Base-by-base conservation (phyloP, 2,113 vertebrate genomes). In the Austrofundulus limnaeus region DNA sequence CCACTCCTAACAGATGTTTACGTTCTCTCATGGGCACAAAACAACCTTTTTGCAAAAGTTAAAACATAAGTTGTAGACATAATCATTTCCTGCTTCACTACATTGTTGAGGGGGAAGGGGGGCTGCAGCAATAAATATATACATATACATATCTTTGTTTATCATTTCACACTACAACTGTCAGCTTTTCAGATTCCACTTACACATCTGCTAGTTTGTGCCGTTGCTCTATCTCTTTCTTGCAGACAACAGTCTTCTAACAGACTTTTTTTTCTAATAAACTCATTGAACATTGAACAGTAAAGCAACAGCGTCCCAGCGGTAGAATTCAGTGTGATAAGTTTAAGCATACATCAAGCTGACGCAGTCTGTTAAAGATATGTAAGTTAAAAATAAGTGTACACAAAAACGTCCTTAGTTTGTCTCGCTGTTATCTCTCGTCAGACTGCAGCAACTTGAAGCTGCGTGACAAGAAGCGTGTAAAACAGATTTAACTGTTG, bases 211-310 rank as follows among this genome's bases (percentile, higher is more conserved):
- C 46, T 28, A 13, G n/a, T 38, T 9, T 28, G n/a, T 42, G 31
- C 70, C 20, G 50, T 77, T 71, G 58, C 61, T 66, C 59, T 88
- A 78, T 85, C 81, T 78, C 23, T 11, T 61, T 45, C 54, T 51
- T 39, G 69, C 77, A 88, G 75, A 84, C 37, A 57, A 67, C 76
- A 46, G 51, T 31, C n/a, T 12, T 81, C 46, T 31, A 84, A 85
- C 82, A 73, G 77, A 71, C 43, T 46, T 31, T 13, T 37, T 20
- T 9, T 34, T 9, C 25, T 16, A 62, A 41, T 2, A 53, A 52
- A 20, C 12, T 23, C 2, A 0, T 16, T 53, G 11, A 23, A 21
- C 23, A n/a, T n/a, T n/a, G 21, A 61, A 48, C 34, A 55, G 42
- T 16, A 4, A 23, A 50, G 15, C 24, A n/a, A 23, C 38, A 16